These are phyloP conservation scores for Otus sunia DNA, from an alignment of 2,113 vertebrate species.

Conservation along the genomic window DNA sequence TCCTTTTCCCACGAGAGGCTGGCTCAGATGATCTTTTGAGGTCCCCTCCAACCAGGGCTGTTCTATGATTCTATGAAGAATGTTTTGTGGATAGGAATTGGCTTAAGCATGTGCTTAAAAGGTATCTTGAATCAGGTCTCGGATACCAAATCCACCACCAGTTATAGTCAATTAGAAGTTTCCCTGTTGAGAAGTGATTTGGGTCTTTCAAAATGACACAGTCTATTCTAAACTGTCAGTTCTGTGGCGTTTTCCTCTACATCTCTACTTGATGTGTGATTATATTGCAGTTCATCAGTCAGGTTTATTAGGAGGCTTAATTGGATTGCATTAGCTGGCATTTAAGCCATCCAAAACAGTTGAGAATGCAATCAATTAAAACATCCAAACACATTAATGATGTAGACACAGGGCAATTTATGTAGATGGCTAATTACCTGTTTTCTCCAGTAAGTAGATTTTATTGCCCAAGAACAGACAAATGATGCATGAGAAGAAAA, in stretches of 20 bases:
- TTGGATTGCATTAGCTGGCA: constrained; percentile 53
- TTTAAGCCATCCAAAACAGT: constrained; percentile 22
- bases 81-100: background rate
- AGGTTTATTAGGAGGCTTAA: constrained; percentile 57
- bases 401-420: constrained; percentile 8
- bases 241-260: background rate
- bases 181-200: background rate
- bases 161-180: background rate
- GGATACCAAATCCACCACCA: background rate
- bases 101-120: background rate
- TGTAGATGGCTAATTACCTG: constrained; percentile 39
- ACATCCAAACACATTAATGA: constrained; percentile 43
- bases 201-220: background rate
- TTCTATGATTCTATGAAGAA: background rate
- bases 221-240: background rate
- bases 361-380: constrained; percentile 50
- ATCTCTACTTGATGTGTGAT: constrained; percentile 10
- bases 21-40: background rate
- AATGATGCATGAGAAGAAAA: background rate
- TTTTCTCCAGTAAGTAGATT: background rate
- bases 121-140: background rate
- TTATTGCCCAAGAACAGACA: background rate
- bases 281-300: constrained; percentile 27
- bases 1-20: background rate
- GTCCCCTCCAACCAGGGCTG: background rate